A percentile compares a stretch with the other conserved stretches of the same genome.
These are phyloP conservation scores for Ricordea florida DNA, from an alignment of 92 coral and sea anemone genomes.

Conservation along the genomic window DNA sequence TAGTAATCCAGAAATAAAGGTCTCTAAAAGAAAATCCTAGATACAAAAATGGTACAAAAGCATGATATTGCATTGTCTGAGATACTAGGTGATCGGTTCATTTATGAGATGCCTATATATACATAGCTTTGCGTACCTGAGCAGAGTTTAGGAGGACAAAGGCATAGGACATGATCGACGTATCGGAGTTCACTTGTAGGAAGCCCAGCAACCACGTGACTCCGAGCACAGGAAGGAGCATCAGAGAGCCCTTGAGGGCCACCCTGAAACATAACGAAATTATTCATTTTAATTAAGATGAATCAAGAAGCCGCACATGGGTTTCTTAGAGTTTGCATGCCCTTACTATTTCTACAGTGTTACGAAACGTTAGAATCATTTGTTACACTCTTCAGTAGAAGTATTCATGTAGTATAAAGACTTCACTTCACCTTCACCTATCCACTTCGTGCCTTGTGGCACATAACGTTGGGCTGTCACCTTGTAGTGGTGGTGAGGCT, in stretches of 20 bases:
- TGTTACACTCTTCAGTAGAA: no score
- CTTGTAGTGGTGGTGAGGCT: no score
- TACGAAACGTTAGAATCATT: no score
- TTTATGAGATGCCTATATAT: background rate
- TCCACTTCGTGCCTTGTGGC: no score
- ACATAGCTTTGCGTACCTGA: conserved; percentile 54
- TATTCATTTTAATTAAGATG: background rate
- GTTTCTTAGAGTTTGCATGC: no score
- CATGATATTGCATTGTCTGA: background rate
- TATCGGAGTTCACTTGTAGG: conserved; percentile 70
- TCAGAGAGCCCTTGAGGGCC: conserved; percentile 75
- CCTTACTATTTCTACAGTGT: no score
- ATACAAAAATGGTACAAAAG: background rate
- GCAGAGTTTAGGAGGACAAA: conserved; percentile 75
- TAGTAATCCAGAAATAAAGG: background rate
- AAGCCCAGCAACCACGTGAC: conserved; percentile 89
- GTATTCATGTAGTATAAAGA: no score
- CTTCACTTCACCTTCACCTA: no score
- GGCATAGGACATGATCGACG: conserved; percentile 70
- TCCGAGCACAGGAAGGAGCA: conserved; percentile 84
- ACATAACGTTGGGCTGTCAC: no score
- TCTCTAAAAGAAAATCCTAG: background rate
- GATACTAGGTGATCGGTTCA: background rate
- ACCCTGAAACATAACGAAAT: conserved; percentile 41
- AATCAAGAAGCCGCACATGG: no score